Conservation (phyloP, 2,113 vertebrate genomes). For the Rhabdornis inornatus region DNA sequence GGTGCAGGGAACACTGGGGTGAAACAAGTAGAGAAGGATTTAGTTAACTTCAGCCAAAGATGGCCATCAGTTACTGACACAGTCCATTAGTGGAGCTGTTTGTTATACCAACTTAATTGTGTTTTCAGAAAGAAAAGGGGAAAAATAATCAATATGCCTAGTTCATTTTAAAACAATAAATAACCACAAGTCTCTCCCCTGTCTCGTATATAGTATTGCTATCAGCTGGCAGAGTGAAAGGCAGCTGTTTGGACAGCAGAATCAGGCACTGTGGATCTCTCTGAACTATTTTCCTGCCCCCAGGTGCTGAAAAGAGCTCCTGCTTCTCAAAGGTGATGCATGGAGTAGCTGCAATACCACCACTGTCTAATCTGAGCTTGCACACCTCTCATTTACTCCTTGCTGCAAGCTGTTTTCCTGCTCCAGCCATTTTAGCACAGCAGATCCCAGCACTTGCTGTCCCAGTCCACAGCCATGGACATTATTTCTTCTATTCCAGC, state of each 20-base stretch:
- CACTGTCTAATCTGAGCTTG: not conserved
- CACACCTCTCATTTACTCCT: not conserved
- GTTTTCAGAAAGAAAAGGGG: slow-evolving; percentile 16
- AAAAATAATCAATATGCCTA: slow-evolving; percentile 46
- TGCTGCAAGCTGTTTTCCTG: not conserved
- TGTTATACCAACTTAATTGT: not conserved
- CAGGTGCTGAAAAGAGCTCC: not conserved
- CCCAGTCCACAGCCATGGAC: not conserved
- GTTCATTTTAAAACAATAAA: slow-evolving; percentile 43
- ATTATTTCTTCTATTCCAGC: not conserved
- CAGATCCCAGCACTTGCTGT: not conserved
- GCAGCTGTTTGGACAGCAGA: not conserved
- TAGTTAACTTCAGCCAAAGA: not conserved
- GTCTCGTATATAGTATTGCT: not conserved
- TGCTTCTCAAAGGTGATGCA: not conserved
- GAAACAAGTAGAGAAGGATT: not conserved
- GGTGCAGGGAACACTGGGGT: not conserved
- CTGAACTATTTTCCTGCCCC: not conserved
- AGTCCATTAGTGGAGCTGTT: slow-evolving; percentile 11
- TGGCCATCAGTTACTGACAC: slow-evolving; percentile 3
- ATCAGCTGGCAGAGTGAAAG: not conserved
- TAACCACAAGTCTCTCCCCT: not conserved
- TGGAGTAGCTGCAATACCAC: not conserved
- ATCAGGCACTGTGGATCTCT: not conserved
- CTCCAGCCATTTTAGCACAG: not conserved